Evolutionary conservation across 2,113 vertebrate species (phyloP).

Genomic region (Caranx melampygus): DNA sequence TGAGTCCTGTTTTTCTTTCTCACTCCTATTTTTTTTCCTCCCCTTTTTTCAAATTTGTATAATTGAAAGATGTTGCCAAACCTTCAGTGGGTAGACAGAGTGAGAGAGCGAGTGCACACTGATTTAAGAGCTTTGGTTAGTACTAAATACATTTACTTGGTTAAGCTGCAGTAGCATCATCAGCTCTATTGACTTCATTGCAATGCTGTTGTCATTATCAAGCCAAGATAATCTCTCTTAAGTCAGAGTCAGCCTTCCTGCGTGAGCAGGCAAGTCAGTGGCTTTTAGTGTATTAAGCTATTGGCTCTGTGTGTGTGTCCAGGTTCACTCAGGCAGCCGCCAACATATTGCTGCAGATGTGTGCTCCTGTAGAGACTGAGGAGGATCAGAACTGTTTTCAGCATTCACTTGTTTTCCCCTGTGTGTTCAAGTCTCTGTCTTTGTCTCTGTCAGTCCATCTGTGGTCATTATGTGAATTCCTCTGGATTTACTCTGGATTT

Average conservation of each 20-base stretch:
- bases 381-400: too few relatives aligned
- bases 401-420: too few relatives aligned
- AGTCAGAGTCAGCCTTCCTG: conserved; percentile 39
- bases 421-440: too few relatives aligned
- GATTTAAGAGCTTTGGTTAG: conserved; percentile 57
- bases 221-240: conserved; percentile 64
- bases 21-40: conserved; percentile 21
- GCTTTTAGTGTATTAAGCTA: conserved; percentile 38
- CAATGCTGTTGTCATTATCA: conserved; percentile 69
- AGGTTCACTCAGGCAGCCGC: too few relatives aligned
- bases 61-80: conserved; percentile 62
- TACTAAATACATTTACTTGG: conserved; percentile 56
- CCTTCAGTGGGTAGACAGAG: not conserved
- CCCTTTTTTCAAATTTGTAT: conserved; percentile 53
- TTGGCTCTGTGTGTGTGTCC: conserved; percentile 41
- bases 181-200: conserved; percentile 67
- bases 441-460: too few relatives aligned
- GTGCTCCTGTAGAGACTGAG: too few relatives aligned
- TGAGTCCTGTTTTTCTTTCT: conserved; percentile 56
- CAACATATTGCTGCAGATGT: too few relatives aligned
- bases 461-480: too few relatives aligned
- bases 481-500: too few relatives aligned
- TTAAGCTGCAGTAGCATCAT: conserved; percentile 59
- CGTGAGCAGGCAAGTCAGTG: conserved; percentile 38
- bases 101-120: not conserved